Conservation (phyloP, 2,797 vertebrate species). For the Galaxias olidus region DNA sequence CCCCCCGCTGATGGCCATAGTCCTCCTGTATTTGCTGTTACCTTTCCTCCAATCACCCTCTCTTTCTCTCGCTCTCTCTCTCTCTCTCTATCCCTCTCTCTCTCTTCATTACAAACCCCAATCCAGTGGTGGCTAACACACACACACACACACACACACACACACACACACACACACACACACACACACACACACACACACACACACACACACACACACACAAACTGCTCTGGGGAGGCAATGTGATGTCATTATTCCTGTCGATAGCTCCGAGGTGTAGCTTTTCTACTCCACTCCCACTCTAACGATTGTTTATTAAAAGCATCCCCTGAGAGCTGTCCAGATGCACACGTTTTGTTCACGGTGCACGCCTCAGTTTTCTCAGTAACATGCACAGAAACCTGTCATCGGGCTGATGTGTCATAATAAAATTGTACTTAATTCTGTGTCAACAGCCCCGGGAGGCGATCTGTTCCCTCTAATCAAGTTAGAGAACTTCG, state of each 20-base stretch:
- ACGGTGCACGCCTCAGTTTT: too few relatives aligned
- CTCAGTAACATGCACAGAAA: too few relatives aligned
- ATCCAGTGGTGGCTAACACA: too few relatives aligned
- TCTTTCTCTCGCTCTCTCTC: conserved; percentile 39
- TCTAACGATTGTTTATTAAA: conserved; percentile 66
- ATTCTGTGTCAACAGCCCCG: conserved; percentile 41
- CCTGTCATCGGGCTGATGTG: conserved; percentile 8
- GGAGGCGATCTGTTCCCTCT: conserved; percentile 40
- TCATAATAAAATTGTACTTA: conserved; percentile 55
- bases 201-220: too few relatives aligned
- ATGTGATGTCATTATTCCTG: conserved; percentile 69
- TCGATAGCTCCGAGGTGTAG: conserved; percentile 61
- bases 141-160: too few relatives aligned
- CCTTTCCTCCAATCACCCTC: conserved; percentile 24
- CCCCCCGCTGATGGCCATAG: not conserved
- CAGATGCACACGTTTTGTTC: too few relatives aligned
- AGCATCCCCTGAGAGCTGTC: conserved; percentile 37
- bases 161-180: too few relatives aligned
- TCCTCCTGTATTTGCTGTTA: conserved; percentile 25
- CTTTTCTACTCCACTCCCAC: conserved; percentile 8
- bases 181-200: too few relatives aligned
- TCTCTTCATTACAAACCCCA: too few relatives aligned
- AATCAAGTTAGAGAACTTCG: conserved; percentile 47
- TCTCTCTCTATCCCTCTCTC: conserved; percentile 52
- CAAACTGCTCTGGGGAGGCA: conserved; percentile 53